These are phyloP conservation scores for Andrena trimmerana DNA, from an alignment of 2,888 invertebrate genomes.

Conservation along the genomic window DNA sequence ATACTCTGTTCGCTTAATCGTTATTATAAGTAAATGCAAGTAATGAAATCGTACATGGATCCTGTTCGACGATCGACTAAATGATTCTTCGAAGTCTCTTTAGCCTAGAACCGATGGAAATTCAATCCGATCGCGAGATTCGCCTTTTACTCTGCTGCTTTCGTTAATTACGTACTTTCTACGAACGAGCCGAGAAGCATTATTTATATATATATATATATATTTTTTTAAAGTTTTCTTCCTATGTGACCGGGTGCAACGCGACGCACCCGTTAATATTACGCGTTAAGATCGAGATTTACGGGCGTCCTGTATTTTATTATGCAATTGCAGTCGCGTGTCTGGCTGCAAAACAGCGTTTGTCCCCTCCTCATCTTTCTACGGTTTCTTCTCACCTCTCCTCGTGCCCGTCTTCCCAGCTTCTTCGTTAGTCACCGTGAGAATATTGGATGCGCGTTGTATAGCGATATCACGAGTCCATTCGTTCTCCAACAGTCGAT, in stretches of 20 bases:
- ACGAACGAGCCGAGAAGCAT: conserved; percentile 55
- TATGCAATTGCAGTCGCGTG: not conserved
- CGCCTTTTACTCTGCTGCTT: not conserved
- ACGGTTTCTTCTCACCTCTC: too few species aligned
- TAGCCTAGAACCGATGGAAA: conserved; percentile 28
- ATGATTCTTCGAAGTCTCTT: conserved; percentile 37
- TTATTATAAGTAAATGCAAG: conserved; percentile 48
- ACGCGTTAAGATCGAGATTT: conserved; percentile 13
- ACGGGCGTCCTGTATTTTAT: not conserved
- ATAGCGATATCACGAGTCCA: not conserved
- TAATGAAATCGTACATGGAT: conserved; percentile 44
- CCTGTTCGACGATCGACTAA: conserved; percentile 17
- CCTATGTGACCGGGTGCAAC: not conserved
- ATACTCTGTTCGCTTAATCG: conserved; percentile 31
- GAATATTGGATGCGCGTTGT: too few species aligned
- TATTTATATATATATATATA: not conserved
- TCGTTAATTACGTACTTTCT: conserved; percentile 37
- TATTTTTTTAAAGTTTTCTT: not conserved
- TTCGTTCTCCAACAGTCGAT: not conserved
- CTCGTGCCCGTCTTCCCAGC: too few species aligned
- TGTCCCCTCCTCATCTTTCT: not conserved
- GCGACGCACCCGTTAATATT: not conserved
- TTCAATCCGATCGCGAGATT: conserved; percentile 23
- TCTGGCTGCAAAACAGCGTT: not conserved
- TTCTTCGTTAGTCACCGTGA: too few species aligned